Base-by-base conservation (phyloP, 2,888 invertebrate genomes). In the Dasypolia templi region DNA sequence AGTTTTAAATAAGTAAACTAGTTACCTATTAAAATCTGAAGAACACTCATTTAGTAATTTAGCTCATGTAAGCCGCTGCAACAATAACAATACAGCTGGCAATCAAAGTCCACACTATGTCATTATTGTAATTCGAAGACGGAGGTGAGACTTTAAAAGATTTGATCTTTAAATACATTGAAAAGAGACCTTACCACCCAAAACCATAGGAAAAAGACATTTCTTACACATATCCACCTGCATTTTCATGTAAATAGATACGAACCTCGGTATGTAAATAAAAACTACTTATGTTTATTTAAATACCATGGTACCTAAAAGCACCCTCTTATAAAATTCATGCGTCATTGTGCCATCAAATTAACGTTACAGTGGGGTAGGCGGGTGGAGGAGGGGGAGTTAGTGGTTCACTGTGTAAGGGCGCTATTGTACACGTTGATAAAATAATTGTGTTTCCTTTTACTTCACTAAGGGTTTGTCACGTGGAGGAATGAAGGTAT, bases 271-370 rank as follows among this genome's bases (percentile, higher is more conserved):
- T 35, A 19, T 26, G 44, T 26, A 59, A 72, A 63, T 56, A 68
- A 61, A 67, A n/a, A n/a, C n/a, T n/a, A n/a, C n/a, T n/a, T n/a
- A n/a, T n/a, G n/a, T n/a, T n/a, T n/a, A n/a, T n/a, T n/a, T n/a
- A n/a, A n/a, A n/a, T n/a, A n/a, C n/a, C 55, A 39, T n/a, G 51
- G 58, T 51, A 39, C 32, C 42, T 46, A 22, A 75, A 82, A 62
- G 12, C 72, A 26, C 72, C 76, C 69, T 66, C 58, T 46, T 68
- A 55, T 59, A 74, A 78, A 72, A 51, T 56, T 55, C 56, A 63
- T 82, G 83, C 81, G 85, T 83, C 85, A 85, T 55, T 62, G n/a
- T 19, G 49, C 77, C 77, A 80, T 83, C 83, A 82, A 81, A 77
- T 85, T 85, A 85, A 73, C 42, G 66, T 58, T 53, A 46, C 12